Evolutionary conservation across 2,113 vertebrate genomes (phyloP), one percentile per base, ranked within the genome.

Genomic region (mouse (Mus musculus)): DNA sequence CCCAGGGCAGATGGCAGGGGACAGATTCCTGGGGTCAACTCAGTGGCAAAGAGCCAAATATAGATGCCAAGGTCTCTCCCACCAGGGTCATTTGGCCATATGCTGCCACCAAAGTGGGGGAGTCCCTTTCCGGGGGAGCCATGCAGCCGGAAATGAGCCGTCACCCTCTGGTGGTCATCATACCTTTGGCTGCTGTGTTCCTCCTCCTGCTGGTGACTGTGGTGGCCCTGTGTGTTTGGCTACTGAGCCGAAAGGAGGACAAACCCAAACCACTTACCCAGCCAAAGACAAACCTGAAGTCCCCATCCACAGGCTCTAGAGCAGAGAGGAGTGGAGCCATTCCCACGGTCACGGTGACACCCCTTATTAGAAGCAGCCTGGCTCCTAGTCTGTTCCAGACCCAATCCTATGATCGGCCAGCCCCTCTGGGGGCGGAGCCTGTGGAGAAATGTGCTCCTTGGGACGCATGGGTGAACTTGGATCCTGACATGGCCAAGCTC

Each of bases 301-400:
- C 94, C 46, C 98, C 92, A 69, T 97, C 92, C n/a, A 95, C 97
- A 56, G 97, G 97, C 95, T 86, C 3, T 9, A 97, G 96, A 73
- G 69, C 97, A 26, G 99, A 99, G 95, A 97, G 97, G 91, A 99
- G 98, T 90, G 36, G 97, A 72, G 93, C 98, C 0, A 92, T 99
- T 87, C 99, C 99, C 39, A 96, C 97, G 0, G 99, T 99, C 90
- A 99, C 98, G 1, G 99, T 99, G 96, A 99, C 98, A 17, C 99
- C 98, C 80, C 97, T 99, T 49, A 97, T 96, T 72, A 98, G 98
- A 95, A 98, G 97, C 42, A 89, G 24, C 46, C 71, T 9, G 59
- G 95, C 97, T 8, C 65, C 96, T 13, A 98, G 98, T 92, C 93
- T 98, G 1, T 93, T 97, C 6, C 1, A 96, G 19, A 71, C 96